Base-by-base conservation (phyloP, 2,113 vertebrate genomes). In the Calidris pugnax region DNA sequence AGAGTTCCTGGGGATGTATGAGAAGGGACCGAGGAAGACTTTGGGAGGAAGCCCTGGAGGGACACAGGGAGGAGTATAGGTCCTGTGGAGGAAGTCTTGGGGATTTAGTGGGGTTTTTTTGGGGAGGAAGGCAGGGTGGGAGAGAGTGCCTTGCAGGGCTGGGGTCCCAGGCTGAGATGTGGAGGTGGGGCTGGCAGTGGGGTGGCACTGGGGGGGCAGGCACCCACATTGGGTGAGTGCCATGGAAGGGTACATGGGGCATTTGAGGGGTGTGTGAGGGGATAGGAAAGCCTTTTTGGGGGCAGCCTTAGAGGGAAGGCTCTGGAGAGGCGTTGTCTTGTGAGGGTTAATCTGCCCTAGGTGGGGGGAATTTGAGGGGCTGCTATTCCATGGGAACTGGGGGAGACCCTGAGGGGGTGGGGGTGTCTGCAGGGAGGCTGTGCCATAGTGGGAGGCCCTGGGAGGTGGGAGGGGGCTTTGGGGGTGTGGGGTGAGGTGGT, bases 171-270 rank as follows among this genome's bases (percentile, higher is more conserved):
- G 56, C 30, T 3, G 13, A 55, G 33, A 14, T 30, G 62, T 12
- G 28, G 22, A 56, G 30, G 24, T 9, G 75, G 30, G 30, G 16
- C 30, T 53, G 55, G 51, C 27, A 56, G 50, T 4, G 4, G 37
- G 59, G 64, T 32, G 45, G 14, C 35, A 16, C 12, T 12, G n/a
- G 55, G 20, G 20, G 12, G 22, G 12, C 67, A 37, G 50, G 27
- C 9, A 14, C 12, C 21, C 13, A 2, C 17, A 11, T 45, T 62
- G n/a, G n/a, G 17, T 26, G 16, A 26, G 21, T 35, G 59, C 35
- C 7, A 2, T n/a, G 21, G 51, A 16, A 13, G 20, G 3, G 12
- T 10, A 12, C 8, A 4, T 5, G 22, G 20, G 14, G 14, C 4
- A 8, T 32, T 45, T n/a, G 14, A 24, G 41, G 23, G 28, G 10